Base-by-base conservation (phyloP, 2,113 vertebrate species). In the Lipotes vexillifer region DNA sequence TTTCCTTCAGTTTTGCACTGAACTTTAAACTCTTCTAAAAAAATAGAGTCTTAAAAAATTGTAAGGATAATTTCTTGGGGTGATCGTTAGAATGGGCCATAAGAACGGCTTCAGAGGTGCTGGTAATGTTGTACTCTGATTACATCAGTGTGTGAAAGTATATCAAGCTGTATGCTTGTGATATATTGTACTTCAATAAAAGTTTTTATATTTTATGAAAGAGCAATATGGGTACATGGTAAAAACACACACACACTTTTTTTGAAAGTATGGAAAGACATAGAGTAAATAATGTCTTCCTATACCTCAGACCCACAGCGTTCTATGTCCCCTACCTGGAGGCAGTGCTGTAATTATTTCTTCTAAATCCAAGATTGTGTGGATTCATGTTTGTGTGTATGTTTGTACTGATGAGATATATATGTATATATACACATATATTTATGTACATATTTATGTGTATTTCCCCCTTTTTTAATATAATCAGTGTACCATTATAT, bases 341-440 rank as follows among this genome's bases (percentile, higher is more conserved):
- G 41, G n/a, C 25, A 63, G 29, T 38, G 11, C n/a, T 83, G 4
- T 44, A 61, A 49, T 81, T 41, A 59, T 89, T 80, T 44, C 25
- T 49, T 33, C 36, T 23, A 89, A 65, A 31, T 44, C n/a, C 36
- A 75, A 25, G 17, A 75, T 87, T 75, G 13, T 95, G 10, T 57
- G 6, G 41, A 36, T 57, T 69, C 31, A 36, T 25, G 38, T 93
- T 59, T 74, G 36, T 81, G 52, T 52, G 3, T 78, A 2, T 75
- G 52, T 44, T 59, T 83, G 23, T 49, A 69, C 25, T 71, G 72
- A 49, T 41, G 27, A 71, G 2, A 41, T 46, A 14, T 4, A 71
- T n/a, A 31, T 21, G 9, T 46, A n/a, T 31, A 27, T 0, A 72
- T 8, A 23, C 1, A 31, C 3, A 5, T 33, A 44, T 17, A 21